Conservation (phyloP, 2,888 invertebrate genomes). For the Baccha elongata region DNA sequence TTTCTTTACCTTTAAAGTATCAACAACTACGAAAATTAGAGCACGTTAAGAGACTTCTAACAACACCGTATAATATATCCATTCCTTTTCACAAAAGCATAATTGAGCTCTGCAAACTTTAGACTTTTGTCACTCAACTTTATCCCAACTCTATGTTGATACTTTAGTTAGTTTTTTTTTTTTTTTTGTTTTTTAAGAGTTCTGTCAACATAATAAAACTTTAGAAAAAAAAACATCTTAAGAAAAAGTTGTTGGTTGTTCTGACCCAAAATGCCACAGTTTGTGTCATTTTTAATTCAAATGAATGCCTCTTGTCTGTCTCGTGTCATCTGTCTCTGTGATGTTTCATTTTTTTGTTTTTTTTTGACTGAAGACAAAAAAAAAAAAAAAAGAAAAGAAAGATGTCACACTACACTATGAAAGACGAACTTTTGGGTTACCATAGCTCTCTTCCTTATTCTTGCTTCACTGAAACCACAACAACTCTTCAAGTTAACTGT, state of each 20-base stretch:
- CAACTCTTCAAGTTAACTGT: conserved; percentile 65
- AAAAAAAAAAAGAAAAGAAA: conserved; percentile 17
- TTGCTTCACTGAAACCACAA: conserved; percentile 40
- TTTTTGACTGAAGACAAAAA: background rate
- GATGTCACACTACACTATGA: conserved; percentile 57
- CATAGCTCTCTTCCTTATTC: background rate
- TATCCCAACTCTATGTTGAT: conserved; percentile 23
- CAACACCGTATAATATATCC: no score
- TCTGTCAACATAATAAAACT: conserved; percentile 14
- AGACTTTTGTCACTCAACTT: conserved; percentile 32
- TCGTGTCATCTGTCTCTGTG: conserved; percentile 55
- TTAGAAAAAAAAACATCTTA: conserved; percentile 14
- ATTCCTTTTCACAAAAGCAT: background rate
- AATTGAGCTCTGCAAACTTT: conserved; percentile 11
- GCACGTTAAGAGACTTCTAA: no score
- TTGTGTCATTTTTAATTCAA: conserved; percentile 68
- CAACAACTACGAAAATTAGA: no score
- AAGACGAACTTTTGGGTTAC: conserved; percentile 33
- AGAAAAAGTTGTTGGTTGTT: conserved; percentile 24
- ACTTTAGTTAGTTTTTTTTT: conserved; percentile 25
- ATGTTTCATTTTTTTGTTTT: background rate
- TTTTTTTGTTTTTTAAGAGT: background rate
- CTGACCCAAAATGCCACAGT: conserved; percentile 64
- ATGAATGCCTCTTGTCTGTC: conserved; percentile 69
- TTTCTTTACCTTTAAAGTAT: no score